Evolutionary conservation across 2,113 vertebrate genomes (phyloP).

Genomic region (Fregata magnificens): DNA sequence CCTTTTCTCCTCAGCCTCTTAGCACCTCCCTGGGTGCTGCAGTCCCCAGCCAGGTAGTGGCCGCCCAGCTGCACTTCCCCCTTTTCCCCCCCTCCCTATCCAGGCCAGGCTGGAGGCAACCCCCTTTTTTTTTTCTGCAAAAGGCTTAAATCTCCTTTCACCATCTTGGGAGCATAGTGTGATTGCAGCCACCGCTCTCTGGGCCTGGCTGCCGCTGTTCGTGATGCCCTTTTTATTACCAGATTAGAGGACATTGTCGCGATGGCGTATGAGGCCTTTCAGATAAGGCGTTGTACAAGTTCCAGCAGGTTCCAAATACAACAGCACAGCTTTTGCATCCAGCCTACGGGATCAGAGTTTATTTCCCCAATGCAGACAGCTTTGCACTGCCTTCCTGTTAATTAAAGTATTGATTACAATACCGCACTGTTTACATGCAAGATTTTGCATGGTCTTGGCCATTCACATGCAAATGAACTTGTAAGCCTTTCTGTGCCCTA

Average conservation of each 20-base stretch:
- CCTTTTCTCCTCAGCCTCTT: neutral
- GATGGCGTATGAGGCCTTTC: conserved; percentile 15
- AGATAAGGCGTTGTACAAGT: conserved; percentile 58
- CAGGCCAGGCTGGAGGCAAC: neutral
- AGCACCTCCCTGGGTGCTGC: rapidly evolving
- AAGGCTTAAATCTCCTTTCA: conserved; percentile 21
- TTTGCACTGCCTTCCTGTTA: conserved; percentile 63
- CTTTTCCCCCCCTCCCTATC: rapidly evolving
- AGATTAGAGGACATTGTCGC: conserved; percentile 54
- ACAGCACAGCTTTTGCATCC: neutral
- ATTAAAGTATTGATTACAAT: conserved; percentile 72
- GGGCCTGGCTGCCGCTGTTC: neutral
- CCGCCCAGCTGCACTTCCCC: rapidly evolving
- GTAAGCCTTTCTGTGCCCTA: conserved; percentile 65
- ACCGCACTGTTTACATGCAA: conserved; percentile 60
- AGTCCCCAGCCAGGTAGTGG: rapidly evolving
- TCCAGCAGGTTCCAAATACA: conserved; percentile 58
- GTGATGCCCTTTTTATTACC: conserved; percentile 50
- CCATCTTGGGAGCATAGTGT: neutral
- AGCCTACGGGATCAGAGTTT: conserved; percentile 59
- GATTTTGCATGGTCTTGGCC: conserved; percentile 63
- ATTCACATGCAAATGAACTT: conserved; percentile 66
- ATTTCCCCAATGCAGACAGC: conserved; percentile 67
- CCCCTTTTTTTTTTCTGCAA: neutral
- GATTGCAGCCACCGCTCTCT: neutral